phyloP scores from a whole-genome alignment of 2,113 vertebrate genomes.

The Callorhinus ursinus region DNA sequence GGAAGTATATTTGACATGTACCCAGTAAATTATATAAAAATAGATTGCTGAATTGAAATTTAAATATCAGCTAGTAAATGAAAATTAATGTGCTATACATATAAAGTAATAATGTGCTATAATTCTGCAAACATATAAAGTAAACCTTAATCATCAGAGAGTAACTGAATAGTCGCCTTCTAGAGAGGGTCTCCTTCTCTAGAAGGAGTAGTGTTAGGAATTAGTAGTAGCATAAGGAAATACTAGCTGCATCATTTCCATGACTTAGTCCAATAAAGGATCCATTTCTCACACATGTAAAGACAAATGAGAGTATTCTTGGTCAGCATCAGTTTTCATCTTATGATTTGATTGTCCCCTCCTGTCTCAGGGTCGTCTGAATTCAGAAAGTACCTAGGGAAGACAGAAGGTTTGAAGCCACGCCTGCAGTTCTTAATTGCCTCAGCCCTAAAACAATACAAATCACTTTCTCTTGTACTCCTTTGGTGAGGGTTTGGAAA shows the following conservation, averaged over 20 bases:
- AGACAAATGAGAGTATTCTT: neutral
- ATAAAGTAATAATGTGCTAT: neutral
- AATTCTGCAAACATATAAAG: neutral
- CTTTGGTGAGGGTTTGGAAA: neutral
- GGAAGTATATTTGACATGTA: neutral
- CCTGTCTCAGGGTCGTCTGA: neutral
- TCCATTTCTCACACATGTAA: neutral
- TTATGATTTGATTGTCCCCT: neutral
- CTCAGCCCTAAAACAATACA: neutral
- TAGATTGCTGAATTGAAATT: neutral
- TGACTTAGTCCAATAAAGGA: neutral
- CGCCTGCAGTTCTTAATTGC: neutral
- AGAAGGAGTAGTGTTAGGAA: neutral
- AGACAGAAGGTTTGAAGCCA: neutral
- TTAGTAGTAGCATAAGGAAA: neutral
- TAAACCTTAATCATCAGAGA: neutral
- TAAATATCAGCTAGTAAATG: neutral
- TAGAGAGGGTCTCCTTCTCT: neutral
- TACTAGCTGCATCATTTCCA: neutral
- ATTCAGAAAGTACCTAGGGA: neutral
- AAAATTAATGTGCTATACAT: neutral
- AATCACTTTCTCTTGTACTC: neutral
- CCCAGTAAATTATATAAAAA: slow-evolving; percentile 17
- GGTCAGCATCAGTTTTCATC: neutral
- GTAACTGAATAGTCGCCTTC: neutral